Conservation (phyloP, 2,113 vertebrate genomes). For the Piaya cayana region DNA sequence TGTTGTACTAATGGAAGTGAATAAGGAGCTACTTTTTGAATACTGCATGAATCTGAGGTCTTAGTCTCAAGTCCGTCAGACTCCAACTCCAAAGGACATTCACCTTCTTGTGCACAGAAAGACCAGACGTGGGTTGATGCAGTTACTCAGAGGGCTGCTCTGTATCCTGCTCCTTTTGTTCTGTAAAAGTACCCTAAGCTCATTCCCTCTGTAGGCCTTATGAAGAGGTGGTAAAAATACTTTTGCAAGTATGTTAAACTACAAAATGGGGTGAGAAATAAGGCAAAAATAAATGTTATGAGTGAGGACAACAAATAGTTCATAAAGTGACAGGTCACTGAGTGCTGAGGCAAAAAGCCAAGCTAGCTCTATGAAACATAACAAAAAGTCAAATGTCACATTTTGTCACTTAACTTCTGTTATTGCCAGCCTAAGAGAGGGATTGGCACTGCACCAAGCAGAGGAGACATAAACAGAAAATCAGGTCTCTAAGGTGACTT, state of each 20-base stretch:
- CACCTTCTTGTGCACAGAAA: neutral
- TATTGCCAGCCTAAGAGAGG: neutral
- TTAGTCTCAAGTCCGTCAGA: neutral
- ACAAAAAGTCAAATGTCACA: neutral
- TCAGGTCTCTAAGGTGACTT: neutral
- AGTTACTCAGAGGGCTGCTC: neutral
- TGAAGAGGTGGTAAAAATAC: neutral
- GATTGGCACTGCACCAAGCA: neutral
- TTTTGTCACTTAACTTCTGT: slow-evolving; percentile 6
- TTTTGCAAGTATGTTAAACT: neutral
- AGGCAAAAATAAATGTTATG: neutral
- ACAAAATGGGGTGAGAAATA: neutral
- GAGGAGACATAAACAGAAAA: neutral
- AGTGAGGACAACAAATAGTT: neutral
- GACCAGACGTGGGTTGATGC: neutral
- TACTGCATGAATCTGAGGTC: neutral
- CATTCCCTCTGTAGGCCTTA: neutral
- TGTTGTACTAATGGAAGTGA: neutral
- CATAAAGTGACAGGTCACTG: neutral
- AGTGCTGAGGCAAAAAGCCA: neutral
- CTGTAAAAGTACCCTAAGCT: neutral
- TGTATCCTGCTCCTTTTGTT: neutral
- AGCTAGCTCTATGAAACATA: neutral
- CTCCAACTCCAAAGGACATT: neutral
- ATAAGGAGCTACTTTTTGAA: neutral